A percentile compares a stretch with the other conserved stretches of the same genome.
Evolutionary conservation across 2,888 invertebrate species (phyloP).

Genomic region (Linnaemya tessellans): DNA sequence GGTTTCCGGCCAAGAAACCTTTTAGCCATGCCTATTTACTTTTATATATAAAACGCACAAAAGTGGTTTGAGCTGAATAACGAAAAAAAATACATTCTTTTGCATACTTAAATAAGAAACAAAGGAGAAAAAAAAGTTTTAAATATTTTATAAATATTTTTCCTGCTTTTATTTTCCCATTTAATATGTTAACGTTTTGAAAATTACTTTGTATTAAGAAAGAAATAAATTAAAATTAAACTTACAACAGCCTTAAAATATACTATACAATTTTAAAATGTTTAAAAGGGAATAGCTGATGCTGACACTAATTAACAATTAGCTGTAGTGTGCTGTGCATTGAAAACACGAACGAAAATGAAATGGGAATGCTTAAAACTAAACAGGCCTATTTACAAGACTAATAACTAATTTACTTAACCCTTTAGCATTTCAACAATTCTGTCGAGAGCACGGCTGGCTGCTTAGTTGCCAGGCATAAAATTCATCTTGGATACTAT

Average conservation of each 20-base stretch:
- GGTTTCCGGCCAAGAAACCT: constrained; percentile 67
- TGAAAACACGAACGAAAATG: constrained; percentile 24
- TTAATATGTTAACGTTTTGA: constrained; percentile 34
- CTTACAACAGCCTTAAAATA: constrained; percentile 63
- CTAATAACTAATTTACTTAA: constrained; percentile 79
- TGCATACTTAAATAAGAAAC: constrained; percentile 7
- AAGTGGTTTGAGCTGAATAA: constrained; percentile 20
- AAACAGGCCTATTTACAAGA: constrained; percentile 77
- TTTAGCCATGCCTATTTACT: not conserved
- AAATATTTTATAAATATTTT: constrained; percentile 55
- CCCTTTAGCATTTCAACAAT: constrained; percentile 69
- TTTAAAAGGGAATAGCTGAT: constrained; percentile 66
- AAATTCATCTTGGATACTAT: constrained; percentile 66
- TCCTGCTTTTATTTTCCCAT: constrained; percentile 7
- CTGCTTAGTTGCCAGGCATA: constrained; percentile 34
- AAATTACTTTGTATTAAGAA: not conserved
- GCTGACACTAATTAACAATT: constrained; percentile 81
- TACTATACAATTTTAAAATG: constrained; percentile 27
- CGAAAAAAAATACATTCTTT: constrained; percentile 4
- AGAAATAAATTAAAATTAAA: not conserved
- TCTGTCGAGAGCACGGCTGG: constrained; percentile 11
- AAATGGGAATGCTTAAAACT: constrained; percentile 50
- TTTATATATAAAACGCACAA: not conserved
- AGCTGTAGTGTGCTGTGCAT: constrained; percentile 69
- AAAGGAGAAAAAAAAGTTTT: constrained; percentile 25